Conservation (phyloP, 2,797 vertebrate genomes). For the Furcifer pardalis region DNA sequence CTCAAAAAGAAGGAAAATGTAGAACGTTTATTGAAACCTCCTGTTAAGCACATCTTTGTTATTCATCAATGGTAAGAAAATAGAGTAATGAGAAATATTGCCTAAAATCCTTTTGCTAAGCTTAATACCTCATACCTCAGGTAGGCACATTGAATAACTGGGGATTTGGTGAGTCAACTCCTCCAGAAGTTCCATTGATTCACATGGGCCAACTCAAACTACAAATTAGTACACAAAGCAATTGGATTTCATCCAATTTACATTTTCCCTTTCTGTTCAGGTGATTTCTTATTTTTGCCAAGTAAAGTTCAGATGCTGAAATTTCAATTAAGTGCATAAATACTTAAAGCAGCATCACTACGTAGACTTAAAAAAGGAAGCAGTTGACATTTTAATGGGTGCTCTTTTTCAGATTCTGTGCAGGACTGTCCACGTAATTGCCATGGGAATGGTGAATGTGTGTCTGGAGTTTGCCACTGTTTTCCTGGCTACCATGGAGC, state of each 20-base stretch:
- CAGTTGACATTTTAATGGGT: background rate
- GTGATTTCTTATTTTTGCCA: background rate
- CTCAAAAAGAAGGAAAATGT: slow-evolving; percentile 1
- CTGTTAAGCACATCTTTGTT: background rate
- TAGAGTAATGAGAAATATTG: background rate
- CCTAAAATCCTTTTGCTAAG: too few relatives aligned
- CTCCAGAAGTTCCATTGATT: too few relatives aligned
- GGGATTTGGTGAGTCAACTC: too few relatives aligned
- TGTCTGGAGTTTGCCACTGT: slow-evolving; percentile 95
- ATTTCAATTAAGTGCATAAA: background rate
- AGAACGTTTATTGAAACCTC: background rate
- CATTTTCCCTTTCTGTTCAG: background rate
- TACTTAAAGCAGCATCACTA: background rate
- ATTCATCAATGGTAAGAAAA: slow-evolving; percentile 3
- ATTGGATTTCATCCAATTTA: background rate
- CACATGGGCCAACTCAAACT: too few relatives aligned
- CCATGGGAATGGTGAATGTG: slow-evolving; percentile 97
- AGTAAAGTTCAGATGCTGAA: background rate
- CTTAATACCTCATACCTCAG: too few relatives aligned
- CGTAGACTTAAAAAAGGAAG: background rate
- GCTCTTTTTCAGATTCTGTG: slow-evolving; percentile 87
- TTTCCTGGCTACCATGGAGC: slow-evolving; percentile 98
- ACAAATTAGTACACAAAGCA: too few relatives aligned
- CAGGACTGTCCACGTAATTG: slow-evolving; percentile 98
- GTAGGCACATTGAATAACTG: too few relatives aligned